phyloP scores from a whole-genome alignment of 2,113 vertebrate species.

The Phodopus roborovskii region DNA sequence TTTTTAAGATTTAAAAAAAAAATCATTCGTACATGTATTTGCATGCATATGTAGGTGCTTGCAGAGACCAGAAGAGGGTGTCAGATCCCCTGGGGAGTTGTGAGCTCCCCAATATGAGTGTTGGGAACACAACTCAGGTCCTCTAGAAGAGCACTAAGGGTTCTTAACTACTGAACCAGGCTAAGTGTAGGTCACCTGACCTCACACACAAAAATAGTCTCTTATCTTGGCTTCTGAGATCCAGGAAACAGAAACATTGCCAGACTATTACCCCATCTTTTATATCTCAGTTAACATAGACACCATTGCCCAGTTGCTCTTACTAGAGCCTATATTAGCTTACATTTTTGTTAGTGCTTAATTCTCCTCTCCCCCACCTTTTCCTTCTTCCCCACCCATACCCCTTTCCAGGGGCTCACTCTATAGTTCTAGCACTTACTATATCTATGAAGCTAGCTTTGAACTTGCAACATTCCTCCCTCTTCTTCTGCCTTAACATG shows the following conservation, averaged over 20 bases:
- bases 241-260: neutral
- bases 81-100: neutral
- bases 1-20: neutral
- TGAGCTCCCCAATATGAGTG: too few relatives aligned
- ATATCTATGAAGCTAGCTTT: neutral
- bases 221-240: slow-evolving; percentile 8
- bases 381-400: neutral
- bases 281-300: neutral
- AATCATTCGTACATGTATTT: neutral
- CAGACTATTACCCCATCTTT: neutral
- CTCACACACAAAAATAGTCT: neutral
- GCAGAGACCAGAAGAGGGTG: neutral
- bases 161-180: neutral
- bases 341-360: neutral
- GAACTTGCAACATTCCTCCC: neutral
- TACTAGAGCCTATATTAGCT: neutral
- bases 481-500: neutral
- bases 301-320: neutral
- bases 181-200: neutral
- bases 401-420: neutral
- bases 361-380: neutral
- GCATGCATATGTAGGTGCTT: neutral
- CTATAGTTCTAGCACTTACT: too few relatives aligned
- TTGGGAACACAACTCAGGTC: neutral
- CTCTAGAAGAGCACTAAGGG: neutral